Evolutionary conservation across 2,888 invertebrate genomes (phyloP).

Genomic region (Drosophila ustulata): DNA sequence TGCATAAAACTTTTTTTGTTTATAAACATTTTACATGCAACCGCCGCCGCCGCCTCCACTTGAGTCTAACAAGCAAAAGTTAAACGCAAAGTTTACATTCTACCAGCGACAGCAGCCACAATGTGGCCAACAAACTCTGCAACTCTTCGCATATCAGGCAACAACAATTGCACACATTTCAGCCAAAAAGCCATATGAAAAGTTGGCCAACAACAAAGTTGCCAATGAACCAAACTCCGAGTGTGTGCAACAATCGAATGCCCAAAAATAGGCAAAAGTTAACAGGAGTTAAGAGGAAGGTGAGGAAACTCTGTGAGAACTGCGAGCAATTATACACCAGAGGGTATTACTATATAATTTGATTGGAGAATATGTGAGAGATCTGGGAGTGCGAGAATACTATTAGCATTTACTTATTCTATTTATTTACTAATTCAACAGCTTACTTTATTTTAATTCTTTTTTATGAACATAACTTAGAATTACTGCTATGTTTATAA

Average conservation of each 20-base stretch:
- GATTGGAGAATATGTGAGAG: not conserved
- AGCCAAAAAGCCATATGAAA: constrained; percentile 29
- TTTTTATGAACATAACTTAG: no score
- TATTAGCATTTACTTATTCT: no score
- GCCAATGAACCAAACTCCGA: not conserved
- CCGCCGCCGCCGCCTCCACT: constrained; percentile 52
- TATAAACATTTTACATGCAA: constrained; percentile 65
- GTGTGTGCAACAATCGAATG: constrained; percentile 26
- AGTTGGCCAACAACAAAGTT: constrained; percentile 52
- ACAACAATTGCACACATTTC: constrained; percentile 15
- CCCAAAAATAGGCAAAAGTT: constrained; percentile 44
- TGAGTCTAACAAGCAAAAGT: constrained; percentile 75
- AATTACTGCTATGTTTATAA: no score
- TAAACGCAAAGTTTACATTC: constrained; percentile 67
- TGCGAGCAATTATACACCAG: not conserved
- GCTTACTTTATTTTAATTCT: no score
- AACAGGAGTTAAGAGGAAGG: not conserved
- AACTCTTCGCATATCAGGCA: constrained; percentile 33
- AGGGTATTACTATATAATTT: not conserved
- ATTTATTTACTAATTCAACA: no score
- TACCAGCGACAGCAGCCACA: constrained; percentile 45
- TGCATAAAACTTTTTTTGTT: constrained; percentile 64
- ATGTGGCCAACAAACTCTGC: constrained; percentile 25
- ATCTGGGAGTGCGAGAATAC: not conserved
- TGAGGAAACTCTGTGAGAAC: not conserved